A percentile compares a stretch with the other conserved stretches of the same genome.
These are phyloP conservation scores for Lithosia quadra DNA, from an alignment of 2,888 invertebrate genomes.

Conservation along the genomic window DNA sequence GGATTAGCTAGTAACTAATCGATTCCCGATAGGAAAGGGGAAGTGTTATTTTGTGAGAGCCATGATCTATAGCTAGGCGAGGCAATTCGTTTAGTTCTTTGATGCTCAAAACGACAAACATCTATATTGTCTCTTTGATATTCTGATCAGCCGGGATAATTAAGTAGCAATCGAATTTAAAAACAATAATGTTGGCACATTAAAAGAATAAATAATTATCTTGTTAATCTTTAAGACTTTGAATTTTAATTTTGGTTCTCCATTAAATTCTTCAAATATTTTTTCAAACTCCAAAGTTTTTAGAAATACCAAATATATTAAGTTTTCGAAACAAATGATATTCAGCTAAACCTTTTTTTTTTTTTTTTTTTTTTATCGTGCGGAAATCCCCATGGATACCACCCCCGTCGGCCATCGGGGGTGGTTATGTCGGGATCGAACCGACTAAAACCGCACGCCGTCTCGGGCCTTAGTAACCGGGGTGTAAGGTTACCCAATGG, in stretches of 20 bases:
- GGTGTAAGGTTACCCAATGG: too few species aligned
- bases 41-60: constrained; percentile 65
- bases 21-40: constrained; percentile 76
- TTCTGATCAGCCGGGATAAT: constrained; percentile 35
- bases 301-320: too few species aligned
- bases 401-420: too few species aligned
- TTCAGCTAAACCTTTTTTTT: not conserved
- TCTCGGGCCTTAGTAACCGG: too few species aligned
- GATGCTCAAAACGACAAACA: constrained; percentile 37
- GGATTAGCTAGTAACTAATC: constrained; percentile 83
- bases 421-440: too few species aligned
- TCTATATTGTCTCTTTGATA: constrained; percentile 44
- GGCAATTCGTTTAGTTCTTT: constrained; percentile 41
- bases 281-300: not conserved
- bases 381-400: too few species aligned
- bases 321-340: not conserved
- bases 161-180: constrained; percentile 23
- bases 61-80: constrained; percentile 55
- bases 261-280: not conserved
- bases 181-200: constrained; percentile 10
- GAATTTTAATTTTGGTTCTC: not conserved
- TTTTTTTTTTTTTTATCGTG: too few species aligned
- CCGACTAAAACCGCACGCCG: too few species aligned
- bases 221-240: not conserved
- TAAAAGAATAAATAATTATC: not conserved